Evolutionary conservation across 2,797 vertebrate genomes (phyloP).

Genomic region (Brachyalestes nurse): DNA sequence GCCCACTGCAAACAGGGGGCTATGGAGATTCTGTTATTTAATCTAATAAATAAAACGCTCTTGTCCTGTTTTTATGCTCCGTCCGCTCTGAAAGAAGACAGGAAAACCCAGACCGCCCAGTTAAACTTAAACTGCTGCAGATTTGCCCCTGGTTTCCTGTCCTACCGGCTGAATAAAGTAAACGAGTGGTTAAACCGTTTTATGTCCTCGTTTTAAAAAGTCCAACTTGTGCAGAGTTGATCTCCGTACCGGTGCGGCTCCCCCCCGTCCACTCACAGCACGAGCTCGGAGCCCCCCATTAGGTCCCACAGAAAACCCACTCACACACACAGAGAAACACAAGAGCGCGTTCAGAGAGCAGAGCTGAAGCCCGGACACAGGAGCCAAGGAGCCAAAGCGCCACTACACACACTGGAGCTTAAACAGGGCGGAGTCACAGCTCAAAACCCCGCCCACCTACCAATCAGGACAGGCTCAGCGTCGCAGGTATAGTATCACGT

Average conservation of each 20-base stretch:
- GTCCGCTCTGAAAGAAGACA: neutral
- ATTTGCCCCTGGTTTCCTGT: neutral
- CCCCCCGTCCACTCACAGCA: neutral
- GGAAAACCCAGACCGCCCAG: too few species aligned
- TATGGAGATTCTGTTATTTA: neutral
- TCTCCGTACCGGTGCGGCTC: neutral
- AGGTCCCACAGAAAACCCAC: neutral
- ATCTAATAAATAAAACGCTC: neutral
- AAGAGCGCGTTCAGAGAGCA: too few species aligned
- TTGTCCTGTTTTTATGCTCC: neutral
- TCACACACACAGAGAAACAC: too few species aligned
- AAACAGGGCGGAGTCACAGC: neutral
- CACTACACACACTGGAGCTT: too few species aligned
- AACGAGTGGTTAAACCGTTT: neutral
- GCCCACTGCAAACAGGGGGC: neutral
- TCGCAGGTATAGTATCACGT: slow-evolving; percentile 39
- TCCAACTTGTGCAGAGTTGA: slow-evolving; percentile 9
- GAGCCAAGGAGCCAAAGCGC: too few species aligned
- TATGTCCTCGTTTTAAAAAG: neutral
- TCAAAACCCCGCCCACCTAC: neutral
- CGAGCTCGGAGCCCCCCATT: neutral
- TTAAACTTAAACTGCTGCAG: too few species aligned
- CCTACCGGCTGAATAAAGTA: neutral
- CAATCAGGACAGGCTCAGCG: neutral
- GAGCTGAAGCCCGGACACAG: too few species aligned